Percentiles rank a stretch among this genome's conserved stretches.
phyloP scores from a whole-genome alignment of 2,113 vertebrate species.

The Noturus placidus region DNA sequence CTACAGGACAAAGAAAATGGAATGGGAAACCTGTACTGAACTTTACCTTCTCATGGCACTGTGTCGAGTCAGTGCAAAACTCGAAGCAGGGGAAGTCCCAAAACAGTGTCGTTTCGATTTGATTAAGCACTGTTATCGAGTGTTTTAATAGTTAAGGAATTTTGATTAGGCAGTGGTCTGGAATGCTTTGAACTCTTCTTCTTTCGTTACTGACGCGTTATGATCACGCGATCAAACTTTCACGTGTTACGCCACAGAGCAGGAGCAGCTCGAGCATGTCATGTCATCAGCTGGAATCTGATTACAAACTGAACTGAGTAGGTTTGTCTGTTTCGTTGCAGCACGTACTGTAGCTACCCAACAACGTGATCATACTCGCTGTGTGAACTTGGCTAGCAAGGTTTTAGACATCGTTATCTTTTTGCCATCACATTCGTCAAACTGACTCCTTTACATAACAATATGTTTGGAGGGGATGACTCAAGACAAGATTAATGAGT shows the following conservation, averaged over 20 bases:
- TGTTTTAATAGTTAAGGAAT: neutral
- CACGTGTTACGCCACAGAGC: neutral
- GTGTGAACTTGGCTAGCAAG: neutral
- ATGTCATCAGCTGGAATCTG: no score
- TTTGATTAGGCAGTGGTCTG: neutral
- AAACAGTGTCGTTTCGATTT: neutral
- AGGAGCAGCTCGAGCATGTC: neutral
- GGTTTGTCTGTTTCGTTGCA: neutral
- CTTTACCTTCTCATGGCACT: neutral
- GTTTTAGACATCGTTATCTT: neutral
- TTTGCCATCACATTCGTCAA: neutral
- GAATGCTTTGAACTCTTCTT: neutral
- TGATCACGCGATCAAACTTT: neutral
- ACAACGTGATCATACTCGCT: no score
- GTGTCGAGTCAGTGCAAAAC: neutral
- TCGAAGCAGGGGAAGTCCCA: neutral
- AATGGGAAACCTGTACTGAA: neutral
- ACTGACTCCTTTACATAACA: neutral
- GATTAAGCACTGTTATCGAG: neutral
- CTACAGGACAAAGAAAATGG: neutral
- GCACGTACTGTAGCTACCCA: no score
- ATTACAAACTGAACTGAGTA: neutral
- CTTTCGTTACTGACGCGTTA: neutral
- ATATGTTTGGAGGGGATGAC: neutral
- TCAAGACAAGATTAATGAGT: neutral